Evolutionary conservation across 2,888 invertebrate genomes (phyloP), one percentile per base, ranked within the genome.

Genomic region (Tinea trinotella): DNA sequence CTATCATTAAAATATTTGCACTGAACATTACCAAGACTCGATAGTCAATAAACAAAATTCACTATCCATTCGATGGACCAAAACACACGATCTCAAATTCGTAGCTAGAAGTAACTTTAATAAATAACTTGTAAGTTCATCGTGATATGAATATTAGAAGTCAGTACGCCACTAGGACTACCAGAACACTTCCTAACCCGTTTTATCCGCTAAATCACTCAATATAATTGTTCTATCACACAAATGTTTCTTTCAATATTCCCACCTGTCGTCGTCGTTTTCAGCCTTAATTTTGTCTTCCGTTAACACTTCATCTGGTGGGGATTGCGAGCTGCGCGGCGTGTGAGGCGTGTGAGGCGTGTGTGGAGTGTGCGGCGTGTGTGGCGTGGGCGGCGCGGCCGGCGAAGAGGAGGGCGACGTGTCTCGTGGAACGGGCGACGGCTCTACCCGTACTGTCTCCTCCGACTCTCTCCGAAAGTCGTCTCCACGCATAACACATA

Each of bases 401-500:
- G 61, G 60, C 56, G 62, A 71, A 56, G 75, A 66, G 57, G 70
- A 71, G 17, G 76, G 79, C 52, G 86, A 74, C 57, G 74, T 69
- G 57, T 79, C 87, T 44, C 71, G 83, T 62, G 90, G 87, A 18
- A 91, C 92, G 1, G 93, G 91, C 17, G 92, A 91, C 0, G 93
- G 93, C 71, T 94, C 94, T 52, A 93, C 91, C 20, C 91, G 88
- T 55, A 93, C 90, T 3, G 93, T 93, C 67, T 92, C 91, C 71
- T 91, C 91, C 19, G 89, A 80, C 56, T 84, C 85, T 55, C 89
- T 76, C 48, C 88, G 76, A 71, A 92, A 93, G 71, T 94, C 93
- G 61, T 92, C 93, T 56, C 93, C 91, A 62, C 94, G 91, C 93
- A 96, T 94, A 4, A 96, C 96, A 70, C 96, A 96, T 19, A 97